A percentile compares a stretch with the other conserved stretches of the same genome.
Evolutionary conservation across 1,140 invertebrate genomes (phyloP).

Genomic region (Dolichoris vasculosae): DNA sequence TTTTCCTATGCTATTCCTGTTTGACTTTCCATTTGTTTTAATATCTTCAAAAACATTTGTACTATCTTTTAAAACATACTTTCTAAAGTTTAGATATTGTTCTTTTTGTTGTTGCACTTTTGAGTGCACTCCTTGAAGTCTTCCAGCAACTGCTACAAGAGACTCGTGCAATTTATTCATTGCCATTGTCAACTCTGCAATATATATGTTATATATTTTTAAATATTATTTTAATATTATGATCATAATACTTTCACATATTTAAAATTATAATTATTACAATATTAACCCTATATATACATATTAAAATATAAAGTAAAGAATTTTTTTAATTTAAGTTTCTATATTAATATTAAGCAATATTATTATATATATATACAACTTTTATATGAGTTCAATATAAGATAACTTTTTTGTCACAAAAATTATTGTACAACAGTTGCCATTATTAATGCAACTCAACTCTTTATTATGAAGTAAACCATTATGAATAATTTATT

Average conservation of each 20-base stretch:
- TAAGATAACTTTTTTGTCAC: too few relatives aligned
- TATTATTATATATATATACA: too few relatives aligned
- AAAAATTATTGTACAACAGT: too few relatives aligned
- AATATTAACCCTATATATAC: neutral
- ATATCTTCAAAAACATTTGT: conserved; percentile 85
- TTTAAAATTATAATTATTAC: neutral
- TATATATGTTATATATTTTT: conserved; percentile 10
- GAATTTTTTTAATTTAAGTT: too few relatives aligned
- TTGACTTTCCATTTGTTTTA: conserved; percentile 64
- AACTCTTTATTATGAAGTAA: neutral
- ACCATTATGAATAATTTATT: neutral
- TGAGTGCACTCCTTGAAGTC: conserved; percentile 86
- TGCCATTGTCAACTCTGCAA: conserved; percentile 81
- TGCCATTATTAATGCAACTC: too few relatives aligned
- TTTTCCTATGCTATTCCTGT: conserved; percentile 62
- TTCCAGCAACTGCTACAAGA: conserved; percentile 88
- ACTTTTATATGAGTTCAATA: too few relatives aligned
- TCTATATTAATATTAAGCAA: too few relatives aligned
- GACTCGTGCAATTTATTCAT: conserved; percentile 89
- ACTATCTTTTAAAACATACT: conserved; percentile 85
- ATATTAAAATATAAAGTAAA: too few relatives aligned
- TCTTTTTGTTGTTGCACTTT: conserved; percentile 86
- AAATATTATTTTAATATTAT: neutral
- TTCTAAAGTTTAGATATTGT: conserved; percentile 86
- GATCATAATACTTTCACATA: neutral